Conservation (phyloP, 2,888 invertebrate genomes). For the Crematogaster levior region DNA sequence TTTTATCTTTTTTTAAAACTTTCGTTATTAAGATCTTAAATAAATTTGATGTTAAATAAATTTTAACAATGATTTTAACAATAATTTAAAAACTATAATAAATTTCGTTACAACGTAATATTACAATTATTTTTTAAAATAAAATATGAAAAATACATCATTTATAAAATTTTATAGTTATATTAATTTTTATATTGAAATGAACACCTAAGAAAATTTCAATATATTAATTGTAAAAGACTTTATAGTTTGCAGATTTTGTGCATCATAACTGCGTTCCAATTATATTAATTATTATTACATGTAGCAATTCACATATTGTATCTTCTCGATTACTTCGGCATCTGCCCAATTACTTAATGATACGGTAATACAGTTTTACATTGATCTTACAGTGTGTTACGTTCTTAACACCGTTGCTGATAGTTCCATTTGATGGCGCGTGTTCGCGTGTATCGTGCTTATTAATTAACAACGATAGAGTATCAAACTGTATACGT, state of each 20-base stretch:
- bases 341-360: conserved; percentile 60
- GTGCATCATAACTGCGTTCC: background rate
- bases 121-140: background rate
- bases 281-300: too few species aligned
- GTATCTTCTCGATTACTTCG: background rate
- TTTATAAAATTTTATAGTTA: too few species aligned
- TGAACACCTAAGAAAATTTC: background rate
- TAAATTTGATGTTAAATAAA: too few species aligned
- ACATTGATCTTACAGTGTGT: background rate
- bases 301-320: conserved; percentile 28
- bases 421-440: conserved; percentile 44
- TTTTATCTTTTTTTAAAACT: background rate
- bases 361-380: conserved; percentile 16
- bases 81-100: background rate
- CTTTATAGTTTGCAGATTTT: background rate
- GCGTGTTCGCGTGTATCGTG: conserved; percentile 45
- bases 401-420: conserved; percentile 8
- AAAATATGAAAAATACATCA: too few species aligned
- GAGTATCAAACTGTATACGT: background rate
- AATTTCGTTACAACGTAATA: background rate
- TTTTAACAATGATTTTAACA: too few species aligned
- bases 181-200: background rate
- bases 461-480: conserved; percentile 66
- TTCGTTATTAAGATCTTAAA: background rate
- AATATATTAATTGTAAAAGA: background rate